Conservation (phyloP, 2,797 vertebrate genomes). For the Corythornis leucogaster region DNA sequence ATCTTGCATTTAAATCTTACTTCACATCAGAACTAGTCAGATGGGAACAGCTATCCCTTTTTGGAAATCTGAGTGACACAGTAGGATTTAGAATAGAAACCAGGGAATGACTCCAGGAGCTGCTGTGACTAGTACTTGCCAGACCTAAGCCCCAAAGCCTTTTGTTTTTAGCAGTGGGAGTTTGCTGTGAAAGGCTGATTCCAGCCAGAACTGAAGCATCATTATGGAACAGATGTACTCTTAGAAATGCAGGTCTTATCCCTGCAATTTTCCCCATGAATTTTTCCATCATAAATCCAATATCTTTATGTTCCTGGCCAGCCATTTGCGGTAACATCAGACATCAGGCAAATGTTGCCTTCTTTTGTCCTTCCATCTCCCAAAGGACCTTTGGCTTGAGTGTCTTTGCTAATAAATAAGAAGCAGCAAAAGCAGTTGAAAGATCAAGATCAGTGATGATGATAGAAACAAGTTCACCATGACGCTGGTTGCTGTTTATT, state of each 20-base stretch:
- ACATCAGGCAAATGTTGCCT: conserved; percentile 36
- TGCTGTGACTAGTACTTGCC: not conserved
- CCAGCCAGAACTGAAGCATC: not conserved
- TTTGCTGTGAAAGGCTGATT: not conserved
- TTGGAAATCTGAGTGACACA: fast-evolving
- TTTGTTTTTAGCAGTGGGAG: not conserved
- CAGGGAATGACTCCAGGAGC: not conserved
- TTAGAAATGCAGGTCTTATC: not conserved
- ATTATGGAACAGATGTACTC: not conserved
- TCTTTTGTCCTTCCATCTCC: conserved; percentile 35
- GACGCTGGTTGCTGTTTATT: conserved; percentile 8
- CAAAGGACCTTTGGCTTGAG: conserved; percentile 18
- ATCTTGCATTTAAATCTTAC: not conserved
- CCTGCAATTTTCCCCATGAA: not conserved
- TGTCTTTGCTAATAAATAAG: conserved; percentile 23
- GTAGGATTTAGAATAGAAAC: not conserved
- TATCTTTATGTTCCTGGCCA: not conserved
- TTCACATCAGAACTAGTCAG: not conserved
- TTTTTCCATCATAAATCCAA: not conserved
- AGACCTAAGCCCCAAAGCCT: not conserved
- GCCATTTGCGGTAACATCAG: conserved; percentile 18
- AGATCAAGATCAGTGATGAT: not conserved
- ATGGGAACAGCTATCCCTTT: not conserved
- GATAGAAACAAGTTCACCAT: not conserved
- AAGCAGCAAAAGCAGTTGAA: conserved; percentile 38